Conservation (phyloP, 2,888 invertebrate genomes). For the Therioaphis trifolii region DNA sequence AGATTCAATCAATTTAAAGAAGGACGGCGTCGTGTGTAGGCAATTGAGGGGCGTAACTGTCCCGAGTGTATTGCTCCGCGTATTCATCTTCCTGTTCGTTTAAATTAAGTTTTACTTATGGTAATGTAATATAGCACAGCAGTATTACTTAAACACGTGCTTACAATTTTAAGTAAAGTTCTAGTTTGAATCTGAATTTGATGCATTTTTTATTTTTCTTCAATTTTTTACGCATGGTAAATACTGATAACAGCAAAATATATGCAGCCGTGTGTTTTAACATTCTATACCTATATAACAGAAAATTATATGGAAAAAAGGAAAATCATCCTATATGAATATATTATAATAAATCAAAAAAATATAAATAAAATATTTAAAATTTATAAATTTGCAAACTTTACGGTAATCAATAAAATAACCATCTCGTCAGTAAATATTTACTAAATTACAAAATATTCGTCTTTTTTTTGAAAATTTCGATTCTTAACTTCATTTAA, state of each 20-base stretch:
- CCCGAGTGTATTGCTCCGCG: not conserved
- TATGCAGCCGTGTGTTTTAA: too few species aligned
- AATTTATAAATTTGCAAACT: not conserved
- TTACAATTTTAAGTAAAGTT: not conserved
- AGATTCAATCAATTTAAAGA: slow-evolving; percentile 30
- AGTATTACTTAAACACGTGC: not conserved
- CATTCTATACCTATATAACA: too few species aligned
- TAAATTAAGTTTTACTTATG: slow-evolving; percentile 32
- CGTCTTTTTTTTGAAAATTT: too few species aligned
- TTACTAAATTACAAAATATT: too few species aligned
- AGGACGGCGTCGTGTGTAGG: slow-evolving; percentile 42
- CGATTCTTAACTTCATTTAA: too few species aligned
- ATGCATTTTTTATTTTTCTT: not conserved
- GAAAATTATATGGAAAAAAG: too few species aligned
- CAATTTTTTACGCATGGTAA: too few species aligned
- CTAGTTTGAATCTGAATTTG: not conserved
- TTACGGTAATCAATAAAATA: not conserved
- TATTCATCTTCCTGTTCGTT: slow-evolving; percentile 33
- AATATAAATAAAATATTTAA: too few species aligned
- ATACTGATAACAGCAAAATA: too few species aligned
- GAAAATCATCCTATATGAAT: too few species aligned
- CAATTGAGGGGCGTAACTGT: slow-evolving; percentile 23
- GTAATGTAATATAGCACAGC: not conserved
- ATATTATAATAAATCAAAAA: too few species aligned
- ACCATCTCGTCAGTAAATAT: not conserved